phyloP scores from a whole-genome alignment of 2,888 invertebrate genomes.

The Acrobasis consociella region DNA sequence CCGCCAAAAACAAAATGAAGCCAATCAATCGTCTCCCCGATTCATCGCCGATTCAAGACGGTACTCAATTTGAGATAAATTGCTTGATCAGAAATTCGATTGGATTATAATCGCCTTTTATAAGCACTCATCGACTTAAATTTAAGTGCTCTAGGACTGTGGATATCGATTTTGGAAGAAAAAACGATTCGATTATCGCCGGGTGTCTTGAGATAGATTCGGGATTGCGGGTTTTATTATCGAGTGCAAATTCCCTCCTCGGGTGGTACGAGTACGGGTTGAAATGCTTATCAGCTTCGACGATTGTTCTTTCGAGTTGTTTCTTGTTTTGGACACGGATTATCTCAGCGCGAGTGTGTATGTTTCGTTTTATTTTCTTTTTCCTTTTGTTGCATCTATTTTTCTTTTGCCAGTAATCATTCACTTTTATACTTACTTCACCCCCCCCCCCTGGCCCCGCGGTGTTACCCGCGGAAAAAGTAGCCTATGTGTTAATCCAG shows the following conservation, averaged over 20 bases:
- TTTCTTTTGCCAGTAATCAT: too few species aligned
- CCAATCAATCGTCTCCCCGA: conserved; percentile 36
- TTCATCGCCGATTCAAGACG: conserved; percentile 36
- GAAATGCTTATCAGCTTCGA: conserved; percentile 13
- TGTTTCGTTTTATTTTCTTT: not conserved
- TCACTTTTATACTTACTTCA: too few species aligned
- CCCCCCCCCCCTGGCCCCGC: too few species aligned
- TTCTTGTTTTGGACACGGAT: not conserved
- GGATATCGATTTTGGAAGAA: conserved; percentile 44
- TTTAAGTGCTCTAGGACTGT: conserved; percentile 43
- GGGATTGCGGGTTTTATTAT: conserved; percentile 39
- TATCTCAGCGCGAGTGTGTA: not conserved
- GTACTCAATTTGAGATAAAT: conserved; percentile 43
- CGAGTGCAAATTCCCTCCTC: conserved; percentile 34
- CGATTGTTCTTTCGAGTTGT: conserved; percentile 11
- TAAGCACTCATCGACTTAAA: conserved; percentile 46
- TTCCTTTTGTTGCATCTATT: not conserved
- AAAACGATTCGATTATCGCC: conserved; percentile 45
- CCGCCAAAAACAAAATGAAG: conserved; percentile 35
- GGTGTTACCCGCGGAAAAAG: too few species aligned
- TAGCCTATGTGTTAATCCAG: too few species aligned
- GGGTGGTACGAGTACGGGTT: not conserved
- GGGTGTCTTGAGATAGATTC: conserved; percentile 43
- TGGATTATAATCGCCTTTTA: conserved; percentile 52
- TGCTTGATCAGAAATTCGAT: conserved; percentile 48